A percentile compares a stretch with the other conserved stretches of the same genome.
These are phyloP conservation scores for Dicranocentrus wangi DNA, from an alignment of 2,888 invertebrate species.

Conservation along the genomic window DNA sequence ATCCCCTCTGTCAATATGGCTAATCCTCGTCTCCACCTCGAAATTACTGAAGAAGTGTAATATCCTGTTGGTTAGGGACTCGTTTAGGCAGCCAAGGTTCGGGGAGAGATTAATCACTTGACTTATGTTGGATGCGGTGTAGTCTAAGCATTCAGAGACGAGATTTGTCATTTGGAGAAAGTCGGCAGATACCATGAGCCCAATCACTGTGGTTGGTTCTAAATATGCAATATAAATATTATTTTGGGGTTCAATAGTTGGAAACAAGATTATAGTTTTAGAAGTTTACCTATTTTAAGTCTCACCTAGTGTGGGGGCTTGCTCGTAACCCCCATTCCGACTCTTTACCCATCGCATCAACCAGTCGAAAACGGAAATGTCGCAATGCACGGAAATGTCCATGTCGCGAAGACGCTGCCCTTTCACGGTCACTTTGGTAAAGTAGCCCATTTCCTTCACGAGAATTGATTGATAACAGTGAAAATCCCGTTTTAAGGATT, in stretches of 20 bases:
- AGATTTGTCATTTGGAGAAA: conserved; percentile 95
- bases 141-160: conserved; percentile 88
- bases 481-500: conserved; percentile 91
- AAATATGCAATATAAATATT: conserved; percentile 58
- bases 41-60: conserved; percentile 91
- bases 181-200: conserved; percentile 93
- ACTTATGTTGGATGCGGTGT: conserved; percentile 89
- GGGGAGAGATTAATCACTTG: conserved; percentile 90
- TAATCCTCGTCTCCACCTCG: conserved; percentile 81
- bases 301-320: conserved; percentile 31
- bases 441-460: conserved; percentile 95
- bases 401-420: conserved; percentile 88
- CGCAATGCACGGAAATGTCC: conserved; percentile 97
- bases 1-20: conserved; percentile 89
- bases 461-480: conserved; percentile 89
- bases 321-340: conserved; percentile 55
- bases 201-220: conserved; percentile 90
- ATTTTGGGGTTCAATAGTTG: not conserved
- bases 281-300: conserved; percentile 1
- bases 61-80: conserved; percentile 79
- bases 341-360: conserved; percentile 94
- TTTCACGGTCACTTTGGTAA: conserved; percentile 86
- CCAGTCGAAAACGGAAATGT: conserved; percentile 97
- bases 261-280: not conserved
- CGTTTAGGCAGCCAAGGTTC: conserved; percentile 91